A percentile compares a stretch with the other conserved stretches of the same genome.
These are phyloP conservation scores for Fragum fragum DNA, from an alignment of 2,888 invertebrate species.

Conservation along the genomic window DNA sequence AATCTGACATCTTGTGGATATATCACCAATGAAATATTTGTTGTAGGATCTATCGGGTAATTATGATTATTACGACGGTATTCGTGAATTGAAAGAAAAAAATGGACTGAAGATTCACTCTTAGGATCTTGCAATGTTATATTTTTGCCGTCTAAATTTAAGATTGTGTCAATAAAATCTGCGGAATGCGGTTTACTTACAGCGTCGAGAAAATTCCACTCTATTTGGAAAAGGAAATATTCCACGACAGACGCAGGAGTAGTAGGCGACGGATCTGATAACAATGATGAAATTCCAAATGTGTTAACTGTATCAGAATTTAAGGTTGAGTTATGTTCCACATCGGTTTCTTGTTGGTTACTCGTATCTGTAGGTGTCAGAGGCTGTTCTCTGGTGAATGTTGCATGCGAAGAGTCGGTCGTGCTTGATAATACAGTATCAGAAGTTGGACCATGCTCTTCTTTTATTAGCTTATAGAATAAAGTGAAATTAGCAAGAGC, in stretches of 20 bases:
- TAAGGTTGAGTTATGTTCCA: background rate
- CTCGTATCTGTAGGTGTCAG: background rate
- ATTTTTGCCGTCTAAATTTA: constrained; percentile 1
- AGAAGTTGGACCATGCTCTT: background rate
- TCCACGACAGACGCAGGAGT: background rate
- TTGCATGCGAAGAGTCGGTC: background rate
- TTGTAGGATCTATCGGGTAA: background rate
- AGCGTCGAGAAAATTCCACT: background rate
- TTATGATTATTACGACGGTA: background rate
- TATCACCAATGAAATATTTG: background rate
- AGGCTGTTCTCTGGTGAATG: background rate
- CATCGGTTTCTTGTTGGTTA: background rate
- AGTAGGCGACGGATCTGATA: background rate
- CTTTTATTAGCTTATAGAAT: background rate
- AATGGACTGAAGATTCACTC: background rate
- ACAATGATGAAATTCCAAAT: background rate
- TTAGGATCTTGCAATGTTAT: background rate
- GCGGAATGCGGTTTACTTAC: background rate
- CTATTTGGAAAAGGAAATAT: background rate
- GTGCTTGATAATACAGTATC: background rate
- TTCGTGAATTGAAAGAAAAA: background rate
- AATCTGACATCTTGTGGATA: background rate
- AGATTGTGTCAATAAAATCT: background rate
- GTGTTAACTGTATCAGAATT: background rate
- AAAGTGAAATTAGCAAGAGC: background rate